These are phyloP conservation scores for Montipora foliosa DNA, from an alignment of 64 coral and sea anemone species.

Conservation along the genomic window DNA sequence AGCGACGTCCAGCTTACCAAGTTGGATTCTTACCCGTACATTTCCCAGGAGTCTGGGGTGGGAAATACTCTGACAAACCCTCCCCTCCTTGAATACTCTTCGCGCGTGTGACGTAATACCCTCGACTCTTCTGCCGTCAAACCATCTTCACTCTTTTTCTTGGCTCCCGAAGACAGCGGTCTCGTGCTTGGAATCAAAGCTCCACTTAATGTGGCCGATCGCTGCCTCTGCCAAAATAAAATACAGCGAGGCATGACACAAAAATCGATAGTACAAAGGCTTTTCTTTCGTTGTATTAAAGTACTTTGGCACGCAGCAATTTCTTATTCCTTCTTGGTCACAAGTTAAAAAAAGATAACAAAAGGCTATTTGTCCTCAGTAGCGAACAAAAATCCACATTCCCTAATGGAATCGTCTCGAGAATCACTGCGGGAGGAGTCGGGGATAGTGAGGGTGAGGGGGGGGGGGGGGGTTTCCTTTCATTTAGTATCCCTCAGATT, in stretches of 20 bases:
- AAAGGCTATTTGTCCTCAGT: too few species aligned
- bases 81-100: conserved; percentile 85
- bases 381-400: too few species aligned
- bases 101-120: conserved; percentile 77
- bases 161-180: conserved; percentile 15
- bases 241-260: neutral
- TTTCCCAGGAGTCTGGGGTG: conserved; percentile 89
- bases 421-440: too few species aligned
- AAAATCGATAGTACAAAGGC: too few species aligned
- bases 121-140: conserved; percentile 84
- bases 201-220: conserved; percentile 77
- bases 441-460: too few species aligned
- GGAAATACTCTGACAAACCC: conserved; percentile 96
- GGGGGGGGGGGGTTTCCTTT: too few species aligned
- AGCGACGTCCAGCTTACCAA: too few species aligned
- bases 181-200: conserved; percentile 32
- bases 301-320: too few species aligned
- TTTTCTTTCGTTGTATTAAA: too few species aligned
- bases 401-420: too few species aligned
- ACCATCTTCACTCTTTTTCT: conserved; percentile 51
- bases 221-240: conserved; percentile 57
- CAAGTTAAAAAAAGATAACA: too few species aligned
- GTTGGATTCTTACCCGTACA: conserved; percentile 74
- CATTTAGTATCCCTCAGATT: neutral
- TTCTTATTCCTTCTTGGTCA: too few species aligned